Conservation (phyloP, 2,113 vertebrate species). For the Myrmecobius fasciatus region DNA sequence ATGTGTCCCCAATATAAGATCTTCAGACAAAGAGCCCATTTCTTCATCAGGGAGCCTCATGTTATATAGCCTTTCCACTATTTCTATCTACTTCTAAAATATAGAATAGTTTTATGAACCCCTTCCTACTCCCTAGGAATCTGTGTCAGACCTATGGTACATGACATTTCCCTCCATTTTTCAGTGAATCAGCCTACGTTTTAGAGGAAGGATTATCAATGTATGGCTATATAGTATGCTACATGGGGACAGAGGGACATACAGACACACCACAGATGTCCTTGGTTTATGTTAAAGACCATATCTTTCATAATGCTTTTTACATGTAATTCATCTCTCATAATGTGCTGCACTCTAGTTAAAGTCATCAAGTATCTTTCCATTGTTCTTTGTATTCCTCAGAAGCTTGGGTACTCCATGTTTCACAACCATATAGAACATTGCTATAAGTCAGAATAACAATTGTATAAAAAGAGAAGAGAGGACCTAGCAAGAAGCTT, state of each 20-base stretch:
- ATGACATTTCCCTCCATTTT: background rate
- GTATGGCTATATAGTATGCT: background rate
- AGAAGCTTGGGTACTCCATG: background rate
- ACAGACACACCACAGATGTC: background rate
- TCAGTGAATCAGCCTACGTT: background rate
- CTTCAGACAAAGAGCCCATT: background rate
- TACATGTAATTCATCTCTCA: background rate
- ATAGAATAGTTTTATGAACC: conserved; percentile 26
- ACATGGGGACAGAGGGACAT: background rate
- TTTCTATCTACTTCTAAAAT: background rate
- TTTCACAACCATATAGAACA: background rate
- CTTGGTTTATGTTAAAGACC: background rate
- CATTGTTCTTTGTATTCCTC: background rate
- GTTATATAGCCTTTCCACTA: background rate
- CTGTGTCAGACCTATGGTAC: background rate
- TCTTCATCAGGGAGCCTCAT: background rate
- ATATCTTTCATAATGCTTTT: background rate
- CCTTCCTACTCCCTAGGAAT: background rate
- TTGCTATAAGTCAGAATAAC: background rate
- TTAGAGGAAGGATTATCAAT: background rate
- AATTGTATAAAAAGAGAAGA: background rate
- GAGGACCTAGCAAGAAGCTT: background rate
- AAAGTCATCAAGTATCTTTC: background rate
- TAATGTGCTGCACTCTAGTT: background rate
- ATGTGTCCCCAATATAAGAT: background rate